phyloP scores from a whole-genome alignment of 1,140 invertebrate genomes.

The Saxidomus purpurata region DNA sequence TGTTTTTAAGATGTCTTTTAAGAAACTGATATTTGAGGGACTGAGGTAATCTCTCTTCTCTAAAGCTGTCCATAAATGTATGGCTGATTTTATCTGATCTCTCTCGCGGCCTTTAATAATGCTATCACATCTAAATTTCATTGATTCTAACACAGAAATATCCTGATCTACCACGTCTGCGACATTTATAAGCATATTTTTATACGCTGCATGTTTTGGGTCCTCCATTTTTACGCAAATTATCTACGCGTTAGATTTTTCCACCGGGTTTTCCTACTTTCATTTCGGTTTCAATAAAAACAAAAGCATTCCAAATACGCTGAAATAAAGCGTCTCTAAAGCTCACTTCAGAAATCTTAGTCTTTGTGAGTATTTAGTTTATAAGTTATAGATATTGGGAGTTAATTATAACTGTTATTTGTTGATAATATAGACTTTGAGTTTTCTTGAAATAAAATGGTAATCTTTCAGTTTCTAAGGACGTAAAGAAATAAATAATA shows the following conservation, averaged over 20 bases:
- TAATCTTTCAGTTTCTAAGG: too few species aligned
- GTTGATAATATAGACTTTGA: too few species aligned
- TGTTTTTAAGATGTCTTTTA: constrained; percentile 10
- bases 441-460: too few species aligned
- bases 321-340: too few species aligned
- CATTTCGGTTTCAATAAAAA: background rate
- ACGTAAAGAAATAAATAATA: too few species aligned
- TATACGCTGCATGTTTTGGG: background rate
- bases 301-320: too few species aligned
- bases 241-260: background rate
- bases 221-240: background rate
- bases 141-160: background rate
- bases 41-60: constrained; percentile 19
- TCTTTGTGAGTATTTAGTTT: too few species aligned
- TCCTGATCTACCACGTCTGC: background rate
- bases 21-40: background rate
- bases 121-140: constrained; percentile 33
- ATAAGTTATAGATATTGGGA: too few species aligned
- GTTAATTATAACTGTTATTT: too few species aligned
- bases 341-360: too few species aligned
- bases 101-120: constrained; percentile 6
- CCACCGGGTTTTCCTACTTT: constrained; percentile 5
- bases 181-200: background rate
- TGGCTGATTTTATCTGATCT: constrained; percentile 6
- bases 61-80: constrained; percentile 22